Evolutionary conservation across 2,888 invertebrate genomes (phyloP).

Genomic region (Gastracanthus pulcherrimus): DNA sequence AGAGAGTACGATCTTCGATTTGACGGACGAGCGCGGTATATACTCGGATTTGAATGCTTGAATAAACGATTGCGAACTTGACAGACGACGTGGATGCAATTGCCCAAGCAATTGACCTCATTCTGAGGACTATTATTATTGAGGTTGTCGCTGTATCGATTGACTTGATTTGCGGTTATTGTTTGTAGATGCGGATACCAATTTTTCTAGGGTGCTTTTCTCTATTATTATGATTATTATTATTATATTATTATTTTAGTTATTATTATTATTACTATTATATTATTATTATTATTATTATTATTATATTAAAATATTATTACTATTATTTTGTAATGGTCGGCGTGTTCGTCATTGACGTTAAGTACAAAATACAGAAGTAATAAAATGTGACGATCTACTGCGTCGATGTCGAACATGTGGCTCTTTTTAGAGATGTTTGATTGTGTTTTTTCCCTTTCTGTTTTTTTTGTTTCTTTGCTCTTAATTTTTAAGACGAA

Average conservation of each 20-base stretch:
- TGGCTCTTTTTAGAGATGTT: constrained; percentile 42
- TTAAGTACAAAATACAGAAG: constrained; percentile 17
- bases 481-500: constrained; percentile 64
- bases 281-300: constrained; percentile 48
- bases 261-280: constrained; percentile 22
- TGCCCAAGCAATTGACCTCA: constrained; percentile 10
- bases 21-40: too few relatives aligned
- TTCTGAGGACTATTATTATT: constrained; percentile 43
- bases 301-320: constrained; percentile 21
- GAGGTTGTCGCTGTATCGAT: constrained; percentile 55
- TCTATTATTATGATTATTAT: constrained; percentile 17
- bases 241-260: constrained; percentile 34
- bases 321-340: constrained; percentile 49
- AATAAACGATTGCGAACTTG: not conserved
- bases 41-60: not conserved
- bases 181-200: constrained; percentile 53
- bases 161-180: constrained; percentile 54
- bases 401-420: constrained; percentile 12
- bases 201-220: constrained; percentile 54
- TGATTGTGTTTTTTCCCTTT: constrained; percentile 59
- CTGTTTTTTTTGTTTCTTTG: constrained; percentile 62
- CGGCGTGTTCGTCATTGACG: constrained; percentile 42
- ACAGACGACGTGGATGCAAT: constrained; percentile 11
- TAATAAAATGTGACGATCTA: constrained; percentile 15
- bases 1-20: not conserved